These are phyloP conservation scores for Scolopax mira DNA, from an alignment of 2,113 vertebrate genomes.

Conservation along the genomic window DNA sequence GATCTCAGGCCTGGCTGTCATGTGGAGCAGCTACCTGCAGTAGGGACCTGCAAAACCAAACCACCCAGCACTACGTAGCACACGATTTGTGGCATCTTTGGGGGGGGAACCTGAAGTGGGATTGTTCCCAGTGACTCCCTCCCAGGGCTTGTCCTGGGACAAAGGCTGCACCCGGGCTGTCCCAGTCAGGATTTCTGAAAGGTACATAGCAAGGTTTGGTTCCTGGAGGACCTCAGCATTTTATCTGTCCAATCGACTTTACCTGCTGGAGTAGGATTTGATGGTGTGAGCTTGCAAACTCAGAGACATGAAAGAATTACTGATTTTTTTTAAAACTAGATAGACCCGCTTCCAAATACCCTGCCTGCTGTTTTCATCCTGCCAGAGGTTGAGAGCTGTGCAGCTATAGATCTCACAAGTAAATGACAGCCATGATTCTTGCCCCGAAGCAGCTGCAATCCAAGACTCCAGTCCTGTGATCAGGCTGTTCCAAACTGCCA, in stretches of 20 bases:
- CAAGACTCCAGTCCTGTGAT: not conserved
- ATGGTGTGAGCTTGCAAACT: not conserved
- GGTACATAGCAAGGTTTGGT: fast-evolving
- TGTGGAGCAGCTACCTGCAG: not conserved
- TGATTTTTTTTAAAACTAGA: not conserved
- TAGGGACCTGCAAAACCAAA: not conserved
- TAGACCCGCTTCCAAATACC: not conserved
- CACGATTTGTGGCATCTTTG: fast-evolving
- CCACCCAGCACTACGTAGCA: fast-evolving
- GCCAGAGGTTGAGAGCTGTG: not conserved
- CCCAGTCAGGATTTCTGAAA: not conserved
- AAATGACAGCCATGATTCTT: not conserved
- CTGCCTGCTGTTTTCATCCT: not conserved
- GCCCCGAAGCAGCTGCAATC: not conserved
- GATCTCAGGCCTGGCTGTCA: not conserved
- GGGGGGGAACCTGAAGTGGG: not conserved
- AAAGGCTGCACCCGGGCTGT: not conserved
- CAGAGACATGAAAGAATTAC: not conserved
- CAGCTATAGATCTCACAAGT: not conserved
- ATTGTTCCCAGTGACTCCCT: not conserved
- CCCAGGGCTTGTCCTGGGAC: not conserved
- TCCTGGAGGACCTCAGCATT: not conserved
- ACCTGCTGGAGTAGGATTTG: not conserved
- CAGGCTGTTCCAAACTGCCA: not conserved
- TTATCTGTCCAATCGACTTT: not conserved